Percentiles rank a stretch among this genome's conserved stretches.
Evolutionary conservation across 2,888 invertebrate species (phyloP).

Genomic region (Agelastica alni): DNA sequence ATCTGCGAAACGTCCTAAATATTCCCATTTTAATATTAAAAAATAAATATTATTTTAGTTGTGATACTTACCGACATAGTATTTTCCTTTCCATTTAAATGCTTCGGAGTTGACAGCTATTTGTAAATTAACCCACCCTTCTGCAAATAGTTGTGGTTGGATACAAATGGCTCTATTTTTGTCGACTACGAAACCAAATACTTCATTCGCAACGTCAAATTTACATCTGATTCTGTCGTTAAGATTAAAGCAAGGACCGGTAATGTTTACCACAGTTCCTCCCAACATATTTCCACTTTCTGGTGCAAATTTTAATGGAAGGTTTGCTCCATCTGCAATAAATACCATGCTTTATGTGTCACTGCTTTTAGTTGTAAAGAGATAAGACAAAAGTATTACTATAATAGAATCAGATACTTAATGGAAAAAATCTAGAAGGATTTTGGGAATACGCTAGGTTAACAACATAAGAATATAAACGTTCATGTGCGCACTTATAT

Average conservation of each 20-base stretch:
- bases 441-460: too few species aligned
- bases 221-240: constrained; percentile 79
- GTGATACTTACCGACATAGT: constrained; percentile 83
- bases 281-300: constrained; percentile 98
- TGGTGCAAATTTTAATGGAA: constrained; percentile 86
- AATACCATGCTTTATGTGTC: too few species aligned
- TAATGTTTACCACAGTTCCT: constrained; percentile 93
- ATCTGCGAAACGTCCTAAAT: too few species aligned
- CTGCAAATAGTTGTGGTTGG: constrained; percentile 83
- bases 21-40: too few species aligned
- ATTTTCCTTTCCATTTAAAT: constrained; percentile 89
- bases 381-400: too few species aligned
- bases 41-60: too few species aligned
- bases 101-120: constrained; percentile 81
- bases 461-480: too few species aligned
- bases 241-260: constrained; percentile 89
- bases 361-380: too few species aligned
- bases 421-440: too few species aligned
- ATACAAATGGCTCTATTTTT: constrained; percentile 86
- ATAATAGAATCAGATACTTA: too few species aligned
- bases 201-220: constrained; percentile 77
- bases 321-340: constrained; percentile 73
- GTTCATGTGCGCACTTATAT: too few species aligned
- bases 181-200: constrained; percentile 76
- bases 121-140: constrained; percentile 86